Evolutionary conservation across 64 coral and sea anemone genomes (phyloP).

Genomic region (Porites australiensis): DNA sequence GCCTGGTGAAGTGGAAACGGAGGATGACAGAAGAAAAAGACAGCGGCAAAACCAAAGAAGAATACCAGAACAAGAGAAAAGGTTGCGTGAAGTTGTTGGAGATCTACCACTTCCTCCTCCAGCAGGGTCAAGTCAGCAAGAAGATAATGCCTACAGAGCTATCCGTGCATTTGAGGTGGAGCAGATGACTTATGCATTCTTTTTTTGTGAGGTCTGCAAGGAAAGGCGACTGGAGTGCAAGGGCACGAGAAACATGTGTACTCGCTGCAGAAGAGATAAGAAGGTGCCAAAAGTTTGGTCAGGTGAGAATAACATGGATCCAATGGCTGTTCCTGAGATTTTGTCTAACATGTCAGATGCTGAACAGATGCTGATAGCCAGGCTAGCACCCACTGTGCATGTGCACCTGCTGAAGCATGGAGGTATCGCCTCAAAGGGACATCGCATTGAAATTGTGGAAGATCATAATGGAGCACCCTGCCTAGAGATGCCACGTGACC

Average conservation of each 20-base stretch:
- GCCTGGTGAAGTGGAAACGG: background rate
- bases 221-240: no score
- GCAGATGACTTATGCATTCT: background rate
- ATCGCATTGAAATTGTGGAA: background rate
- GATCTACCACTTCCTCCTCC: slow-evolving; percentile 37
- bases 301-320: slow-evolving; percentile 53
- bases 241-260: no score
- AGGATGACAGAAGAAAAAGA: background rate
- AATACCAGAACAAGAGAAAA: slow-evolving; percentile 4
- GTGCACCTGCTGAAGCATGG: no score
- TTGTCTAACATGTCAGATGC: background rate
- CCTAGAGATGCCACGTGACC: slow-evolving; percentile 22
- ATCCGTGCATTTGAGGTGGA: slow-evolving; percentile 36
- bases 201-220: no score
- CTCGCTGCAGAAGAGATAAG: slow-evolving; percentile 28
- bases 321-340: background rate
- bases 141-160: slow-evolving; percentile 10
- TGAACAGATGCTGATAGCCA: no score
- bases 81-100: slow-evolving; percentile 22
- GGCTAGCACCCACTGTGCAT: no score
- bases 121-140: slow-evolving; percentile 32
- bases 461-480: slow-evolving; percentile 33
- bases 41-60: background rate
- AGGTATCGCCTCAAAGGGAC: no score
- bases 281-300: slow-evolving; percentile 20